These are phyloP conservation scores for Gephyroberyx darwinii DNA, from an alignment of 2,797 vertebrate genomes.

Conservation along the genomic window DNA sequence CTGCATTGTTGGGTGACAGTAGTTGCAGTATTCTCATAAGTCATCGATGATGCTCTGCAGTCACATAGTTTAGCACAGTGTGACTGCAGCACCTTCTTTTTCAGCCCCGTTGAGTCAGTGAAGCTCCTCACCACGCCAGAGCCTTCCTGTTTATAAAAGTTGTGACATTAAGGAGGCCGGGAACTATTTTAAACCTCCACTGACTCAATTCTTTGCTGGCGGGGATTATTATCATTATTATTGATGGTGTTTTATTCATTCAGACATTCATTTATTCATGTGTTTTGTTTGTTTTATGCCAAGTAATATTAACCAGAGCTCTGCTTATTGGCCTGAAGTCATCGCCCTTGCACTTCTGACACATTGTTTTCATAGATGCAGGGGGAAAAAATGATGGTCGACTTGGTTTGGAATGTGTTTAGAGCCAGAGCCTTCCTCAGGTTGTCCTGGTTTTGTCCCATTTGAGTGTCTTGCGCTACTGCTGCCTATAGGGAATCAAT, in stretches of 20 bases:
- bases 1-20: slow-evolving; percentile 29
- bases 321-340: slow-evolving; percentile 8
- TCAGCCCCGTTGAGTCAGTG: neutral
- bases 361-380: slow-evolving; percentile 32
- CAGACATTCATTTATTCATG: neutral
- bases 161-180: neutral
- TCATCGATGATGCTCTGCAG: slow-evolving; percentile 22
- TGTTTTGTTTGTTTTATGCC: neutral
- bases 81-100: slow-evolving; percentile 26
- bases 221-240: too few species aligned
- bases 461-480: too few species aligned
- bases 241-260: neutral
- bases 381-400: too few species aligned
- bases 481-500: too few species aligned
- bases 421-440: too few species aligned
- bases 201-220: neutral
- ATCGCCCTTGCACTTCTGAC: slow-evolving; percentile 5
- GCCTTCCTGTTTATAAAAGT: neutral
- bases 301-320: neutral
- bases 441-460: too few species aligned
- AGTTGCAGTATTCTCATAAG: slow-evolving; percentile 36
- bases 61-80: slow-evolving; percentile 14
- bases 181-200: neutral
- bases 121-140: neutral
- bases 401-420: too few species aligned